Conservation (phyloP, 2,797 vertebrate genomes). For the Adrianichthys oophorus region DNA sequence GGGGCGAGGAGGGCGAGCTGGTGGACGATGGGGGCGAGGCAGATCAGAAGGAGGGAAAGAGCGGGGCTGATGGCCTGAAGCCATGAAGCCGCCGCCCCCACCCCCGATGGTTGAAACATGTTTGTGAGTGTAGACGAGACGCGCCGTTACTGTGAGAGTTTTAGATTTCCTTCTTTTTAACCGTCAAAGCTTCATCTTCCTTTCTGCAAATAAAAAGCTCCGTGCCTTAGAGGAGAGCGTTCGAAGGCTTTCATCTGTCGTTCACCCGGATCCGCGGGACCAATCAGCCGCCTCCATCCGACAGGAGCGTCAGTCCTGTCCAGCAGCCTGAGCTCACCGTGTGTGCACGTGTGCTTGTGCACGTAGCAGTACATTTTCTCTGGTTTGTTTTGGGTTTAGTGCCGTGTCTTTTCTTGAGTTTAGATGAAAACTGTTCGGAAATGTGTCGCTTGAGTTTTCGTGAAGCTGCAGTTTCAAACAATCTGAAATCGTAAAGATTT, state of each 20-base stretch:
- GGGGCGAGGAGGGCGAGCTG: slow-evolving; percentile 84
- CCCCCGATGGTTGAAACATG: slow-evolving; percentile 28
- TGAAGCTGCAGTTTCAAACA: background rate
- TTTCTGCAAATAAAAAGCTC: slow-evolving; percentile 34
- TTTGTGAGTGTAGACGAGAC: background rate
- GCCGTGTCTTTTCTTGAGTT: background rate
- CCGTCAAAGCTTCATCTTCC: slow-evolving; percentile 14
- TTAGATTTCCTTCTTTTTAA: slow-evolving; percentile 15
- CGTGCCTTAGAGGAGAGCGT: slow-evolving; percentile 73
- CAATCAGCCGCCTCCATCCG: slow-evolving; percentile 40
- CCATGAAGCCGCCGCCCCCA: slow-evolving; percentile 51
- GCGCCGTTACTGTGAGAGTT: background rate
- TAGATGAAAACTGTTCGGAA: background rate
- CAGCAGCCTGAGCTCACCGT: background rate
- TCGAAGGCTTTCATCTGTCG: slow-evolving; percentile 4
- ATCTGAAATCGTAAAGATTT: background rate
- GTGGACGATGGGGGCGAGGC: slow-evolving; percentile 85
- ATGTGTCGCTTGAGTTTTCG: background rate
- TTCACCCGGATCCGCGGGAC: slow-evolving; percentile 54
- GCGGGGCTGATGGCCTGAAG: slow-evolving; percentile 72
- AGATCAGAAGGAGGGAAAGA: slow-evolving; percentile 85
- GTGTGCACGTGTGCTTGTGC: background rate
- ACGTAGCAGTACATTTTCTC: background rate
- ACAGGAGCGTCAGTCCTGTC: slow-evolving; percentile 9
- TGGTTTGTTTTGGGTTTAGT: background rate